Evolutionary conservation across 2,113 vertebrate genomes (phyloP).

Genomic region (Cyanoderma ruficeps): DNA sequence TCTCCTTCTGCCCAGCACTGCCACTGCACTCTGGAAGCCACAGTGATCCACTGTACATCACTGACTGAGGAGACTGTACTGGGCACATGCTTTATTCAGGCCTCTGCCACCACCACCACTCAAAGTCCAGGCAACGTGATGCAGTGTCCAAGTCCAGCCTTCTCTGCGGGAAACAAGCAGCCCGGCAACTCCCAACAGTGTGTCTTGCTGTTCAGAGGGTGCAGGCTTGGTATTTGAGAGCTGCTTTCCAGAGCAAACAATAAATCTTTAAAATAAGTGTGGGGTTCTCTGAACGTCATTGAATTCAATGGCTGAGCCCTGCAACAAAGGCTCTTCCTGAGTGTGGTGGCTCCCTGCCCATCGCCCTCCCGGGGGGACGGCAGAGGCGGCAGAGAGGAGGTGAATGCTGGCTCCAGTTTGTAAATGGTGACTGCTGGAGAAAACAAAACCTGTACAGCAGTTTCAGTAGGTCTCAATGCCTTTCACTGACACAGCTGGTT

Average conservation of each 20-base stretch:
- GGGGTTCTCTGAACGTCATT: conserved; percentile 41
- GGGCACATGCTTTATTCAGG: fast-evolving
- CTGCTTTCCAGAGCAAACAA: conserved; percentile 38
- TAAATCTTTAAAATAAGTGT: conserved; percentile 29
- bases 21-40: background rate
- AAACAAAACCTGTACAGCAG: conserved; percentile 19
- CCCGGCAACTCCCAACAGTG: fast-evolving
- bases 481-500: fast-evolving
- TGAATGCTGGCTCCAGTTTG: conserved; percentile 31
- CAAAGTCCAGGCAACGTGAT: background rate
- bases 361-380: background rate
- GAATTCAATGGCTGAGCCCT: conserved; percentile 47
- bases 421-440: conserved; percentile 34
- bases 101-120: background rate
- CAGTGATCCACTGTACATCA: background rate
- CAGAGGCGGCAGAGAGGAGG: conserved; percentile 50
- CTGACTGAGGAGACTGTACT: fast-evolving
- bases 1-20: background rate
- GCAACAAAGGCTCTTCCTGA: conserved; percentile 73
- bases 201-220: background rate
- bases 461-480: background rate
- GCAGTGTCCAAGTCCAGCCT: background rate
- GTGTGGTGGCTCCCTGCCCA: conserved; percentile 61
- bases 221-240: background rate
- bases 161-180: fast-evolving